Percentiles rank a stretch among this genome's conserved stretches.
Conservation (phyloP, 2,113 vertebrate genomes). For the Myotis brandtii region DNA sequence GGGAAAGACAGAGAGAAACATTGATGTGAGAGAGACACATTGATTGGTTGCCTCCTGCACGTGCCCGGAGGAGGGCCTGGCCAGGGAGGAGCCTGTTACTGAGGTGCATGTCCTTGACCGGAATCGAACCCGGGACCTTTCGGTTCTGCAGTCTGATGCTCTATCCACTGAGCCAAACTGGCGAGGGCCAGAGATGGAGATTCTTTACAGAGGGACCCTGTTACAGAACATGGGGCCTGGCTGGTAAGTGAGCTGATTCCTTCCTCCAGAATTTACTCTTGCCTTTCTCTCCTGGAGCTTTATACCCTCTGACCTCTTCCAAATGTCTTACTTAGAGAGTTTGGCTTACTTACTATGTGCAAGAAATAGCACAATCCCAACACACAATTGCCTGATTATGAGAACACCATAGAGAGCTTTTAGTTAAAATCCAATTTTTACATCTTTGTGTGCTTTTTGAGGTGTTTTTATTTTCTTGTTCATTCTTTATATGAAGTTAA, state of each 20-base stretch:
- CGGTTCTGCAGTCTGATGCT: too few relatives aligned
- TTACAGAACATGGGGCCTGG: neutral
- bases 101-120: too few relatives aligned
- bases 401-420: neutral
- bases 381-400: neutral
- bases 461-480: neutral
- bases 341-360: neutral
- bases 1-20: too few relatives aligned
- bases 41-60: too few relatives aligned
- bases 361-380: neutral
- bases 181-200: neutral
- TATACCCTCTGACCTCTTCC: neutral
- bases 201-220: neutral
- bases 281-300: neutral
- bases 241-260: neutral
- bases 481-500: neutral
- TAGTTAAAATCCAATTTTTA: neutral
- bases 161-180: too few relatives aligned
- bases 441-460: neutral
- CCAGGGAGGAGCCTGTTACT: too few relatives aligned
- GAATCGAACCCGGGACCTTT: too few relatives aligned
- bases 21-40: too few relatives aligned
- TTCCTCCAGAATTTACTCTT: neutral
- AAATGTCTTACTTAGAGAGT: neutral
- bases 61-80: rapidly evolving